Base-by-base conservation (phyloP, 2,113 vertebrate genomes). In the Protobothrops flavoviridis region DNA sequence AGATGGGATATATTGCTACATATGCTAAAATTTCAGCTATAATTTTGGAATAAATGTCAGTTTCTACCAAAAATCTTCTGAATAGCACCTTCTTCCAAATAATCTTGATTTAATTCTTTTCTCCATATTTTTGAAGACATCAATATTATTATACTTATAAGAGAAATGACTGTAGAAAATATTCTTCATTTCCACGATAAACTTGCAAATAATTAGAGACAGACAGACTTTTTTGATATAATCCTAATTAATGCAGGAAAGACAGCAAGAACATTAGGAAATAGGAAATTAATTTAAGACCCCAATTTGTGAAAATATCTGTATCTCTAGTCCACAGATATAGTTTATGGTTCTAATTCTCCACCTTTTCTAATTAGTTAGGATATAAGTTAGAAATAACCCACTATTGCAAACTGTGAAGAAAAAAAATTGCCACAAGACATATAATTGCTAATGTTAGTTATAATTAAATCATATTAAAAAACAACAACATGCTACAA, bases 151-250 rank as follows among this genome's bases (percentile, higher is more conserved):
- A 33, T 48, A 61, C 52, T 50, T 29, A 0, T 29, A 15, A 26
- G 0, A n/a, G 61, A 0, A 0, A 59, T 4, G 23, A 48, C 91
- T 86, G 10, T 4, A 0, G 0, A 33, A 85, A 81, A 94, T n/a
- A 88, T 52, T 94, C 56, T 39, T 95, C 50, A 4, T 64, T 55
- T 15, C 94, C 92, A 85, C 33, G 85, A 91, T 95, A 95, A 94
- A 96, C 29, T 15, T 13, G 61, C 96, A 95, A 57, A 94, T 96
- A 96, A 96, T 97, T 96, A 96, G 91, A 95, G 90, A 92, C 94
- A 96, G 96, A 96, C 96, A 94, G 93, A 96, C 95, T 89, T 96
- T 96, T 96, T 97, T 94, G 94, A 94, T 91, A 93, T 95, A 93
- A 96, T 96, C 96, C 95, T 95, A 97, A 95, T 96, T 96, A 94